A percentile compares a stretch with the other conserved stretches of the same genome.
phyloP scores from a whole-genome alignment of 1,140 invertebrate genomes.

The Anastatus disparis region DNA sequence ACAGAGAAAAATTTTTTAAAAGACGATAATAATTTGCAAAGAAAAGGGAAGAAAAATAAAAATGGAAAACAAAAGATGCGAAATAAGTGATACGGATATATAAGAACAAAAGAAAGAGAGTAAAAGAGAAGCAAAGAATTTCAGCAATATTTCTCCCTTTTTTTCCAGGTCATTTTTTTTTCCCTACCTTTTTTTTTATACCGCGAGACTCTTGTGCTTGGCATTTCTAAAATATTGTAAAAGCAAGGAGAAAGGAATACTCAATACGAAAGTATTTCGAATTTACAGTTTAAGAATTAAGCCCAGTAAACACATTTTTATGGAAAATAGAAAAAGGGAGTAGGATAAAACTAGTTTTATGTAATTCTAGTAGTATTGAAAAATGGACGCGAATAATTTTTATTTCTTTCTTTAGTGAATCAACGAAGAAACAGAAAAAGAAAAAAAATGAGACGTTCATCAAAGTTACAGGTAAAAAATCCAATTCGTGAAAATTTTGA shows the following conservation, averaged over 20 bases:
- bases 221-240: slow-evolving; percentile 3
- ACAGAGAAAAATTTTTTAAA: too few species aligned
- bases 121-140: neutral
- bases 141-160: neutral
- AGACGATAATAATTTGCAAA: neutral
- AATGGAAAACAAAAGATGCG: neutral
- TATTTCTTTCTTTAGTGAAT: too few species aligned
- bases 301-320: too few species aligned
- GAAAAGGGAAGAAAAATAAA: too few species aligned
- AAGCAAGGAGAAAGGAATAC: neutral
- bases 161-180: neutral
- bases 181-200: neutral
- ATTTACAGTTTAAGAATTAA: slow-evolving; percentile 10
- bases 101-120: neutral
- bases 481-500: too few species aligned
- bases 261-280: neutral
- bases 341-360: too few species aligned
- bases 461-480: too few species aligned
- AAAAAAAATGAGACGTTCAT: too few species aligned
- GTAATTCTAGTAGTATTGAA: too few species aligned
- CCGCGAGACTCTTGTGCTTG: neutral
- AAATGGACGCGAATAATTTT: too few species aligned
- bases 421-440: too few species aligned
- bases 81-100: neutral
- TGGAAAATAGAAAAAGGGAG: too few species aligned